A percentile compares a stretch with the other conserved stretches of the same genome.
phyloP scores from a whole-genome alignment of 1,140 invertebrate genomes.

The Tetraneura akinire region DNA sequence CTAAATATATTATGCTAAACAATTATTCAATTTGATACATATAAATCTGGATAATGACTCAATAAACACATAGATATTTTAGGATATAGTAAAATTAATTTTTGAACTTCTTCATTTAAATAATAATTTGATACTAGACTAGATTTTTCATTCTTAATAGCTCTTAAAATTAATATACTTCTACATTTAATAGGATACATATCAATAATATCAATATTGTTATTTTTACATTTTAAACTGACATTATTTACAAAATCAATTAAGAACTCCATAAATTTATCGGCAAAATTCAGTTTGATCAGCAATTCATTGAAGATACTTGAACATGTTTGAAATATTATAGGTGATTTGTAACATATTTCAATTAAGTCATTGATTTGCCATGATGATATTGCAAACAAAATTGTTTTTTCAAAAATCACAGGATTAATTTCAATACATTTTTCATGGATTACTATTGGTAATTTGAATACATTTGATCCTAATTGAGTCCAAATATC shows the following conservation, averaged over 20 bases:
- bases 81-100: not conserved
- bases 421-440: not conserved
- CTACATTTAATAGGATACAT: slow-evolving; percentile 36
- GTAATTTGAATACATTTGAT: slow-evolving; percentile 15
- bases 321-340: slow-evolving; percentile 28
- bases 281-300: slow-evolving; percentile 18
- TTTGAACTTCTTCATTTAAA: slow-evolving; percentile 21
- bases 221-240: not conserved
- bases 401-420: slow-evolving; percentile 42
- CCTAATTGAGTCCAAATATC: slow-evolving; percentile 21
- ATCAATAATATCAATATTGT: slow-evolving; percentile 18
- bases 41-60: slow-evolving; percentile 37
- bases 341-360: slow-evolving; percentile 8
- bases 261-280: slow-evolving; percentile 18
- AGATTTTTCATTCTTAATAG: slow-evolving; percentile 14
- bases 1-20: too few relatives aligned
- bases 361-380: not conserved
- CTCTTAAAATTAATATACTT: slow-evolving; percentile 7
- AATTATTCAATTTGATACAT: not conserved
- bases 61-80: slow-evolving; percentile 25
- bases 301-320: slow-evolving; percentile 38
- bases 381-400: not conserved
- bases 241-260: not conserved
- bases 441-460: slow-evolving; percentile 24
- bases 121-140: not conserved